Evolutionary conservation across 2,113 vertebrate genomes (phyloP).

Genomic region (Thunnus thynnus): DNA sequence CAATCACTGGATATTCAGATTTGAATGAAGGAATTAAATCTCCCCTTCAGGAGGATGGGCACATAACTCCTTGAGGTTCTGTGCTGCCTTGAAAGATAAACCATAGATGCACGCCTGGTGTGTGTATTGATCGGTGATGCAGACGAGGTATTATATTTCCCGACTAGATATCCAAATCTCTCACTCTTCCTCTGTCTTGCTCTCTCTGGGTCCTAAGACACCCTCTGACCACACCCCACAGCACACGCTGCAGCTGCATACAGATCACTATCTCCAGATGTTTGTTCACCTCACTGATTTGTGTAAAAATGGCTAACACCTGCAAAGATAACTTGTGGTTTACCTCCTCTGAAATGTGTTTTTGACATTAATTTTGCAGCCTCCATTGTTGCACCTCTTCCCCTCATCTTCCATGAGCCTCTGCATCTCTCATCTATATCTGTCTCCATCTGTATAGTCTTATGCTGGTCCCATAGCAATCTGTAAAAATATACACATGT

Average conservation of each 20-base stretch:
- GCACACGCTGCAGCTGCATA: constrained; percentile 6
- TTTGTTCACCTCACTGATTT: constrained; percentile 15
- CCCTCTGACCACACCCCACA: constrained; percentile 53
- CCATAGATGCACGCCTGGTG: constrained; percentile 10
- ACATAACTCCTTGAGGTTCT: not conserved
- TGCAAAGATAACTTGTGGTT: constrained; percentile 30
- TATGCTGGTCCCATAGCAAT: not conserved
- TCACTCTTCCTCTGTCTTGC: constrained; percentile 10
- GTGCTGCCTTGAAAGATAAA: constrained; percentile 35
- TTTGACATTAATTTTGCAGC: not conserved
- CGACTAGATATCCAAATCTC: constrained; percentile 45
- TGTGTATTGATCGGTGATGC: constrained; percentile 64
- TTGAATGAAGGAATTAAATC: constrained; percentile 4
- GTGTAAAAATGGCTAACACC: constrained; percentile 25
- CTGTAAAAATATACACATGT: not conserved
- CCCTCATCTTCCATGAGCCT: not conserved
- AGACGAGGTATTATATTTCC: constrained; percentile 65
- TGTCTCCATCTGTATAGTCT: constrained; percentile 2
- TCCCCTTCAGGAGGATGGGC: not conserved
- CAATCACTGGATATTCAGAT: not conserved
- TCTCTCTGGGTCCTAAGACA: constrained; percentile 35
- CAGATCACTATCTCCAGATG: constrained; percentile 38
- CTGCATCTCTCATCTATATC: too few relatives aligned
- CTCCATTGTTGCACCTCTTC: not conserved
- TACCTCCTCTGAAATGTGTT: not conserved